phyloP scores from a whole-genome alignment of 2,113 vertebrate genomes.

The Syngnathus scovelli region DNA sequence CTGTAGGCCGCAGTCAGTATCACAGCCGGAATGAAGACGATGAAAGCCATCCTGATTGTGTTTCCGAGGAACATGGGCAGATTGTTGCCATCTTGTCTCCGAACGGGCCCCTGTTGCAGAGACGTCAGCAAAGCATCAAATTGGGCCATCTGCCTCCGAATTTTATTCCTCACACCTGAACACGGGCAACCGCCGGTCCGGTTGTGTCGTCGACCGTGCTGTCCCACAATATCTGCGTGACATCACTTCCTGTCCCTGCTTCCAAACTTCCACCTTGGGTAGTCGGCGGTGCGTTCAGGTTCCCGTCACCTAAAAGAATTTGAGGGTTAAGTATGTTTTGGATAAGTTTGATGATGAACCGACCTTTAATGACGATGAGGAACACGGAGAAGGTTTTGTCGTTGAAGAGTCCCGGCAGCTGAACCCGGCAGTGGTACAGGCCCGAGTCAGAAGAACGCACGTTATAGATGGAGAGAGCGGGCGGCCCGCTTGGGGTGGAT shows the following conservation, averaged over 20 bases:
- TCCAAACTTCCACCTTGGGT: neutral
- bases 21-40: constrained; percentile 44
- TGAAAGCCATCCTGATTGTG: constrained; percentile 37
- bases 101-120: constrained; percentile 4
- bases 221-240: constrained; percentile 3
- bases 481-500: neutral
- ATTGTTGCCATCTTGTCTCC: constrained; percentile 4
- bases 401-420: constrained; percentile 64
- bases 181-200: constrained; percentile 19
- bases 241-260: constrained; percentile 21
- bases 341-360: constrained; percentile 3
- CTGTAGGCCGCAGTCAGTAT: constrained; percentile 28
- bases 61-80: constrained; percentile 31
- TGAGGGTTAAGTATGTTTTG: too few relatives aligned
- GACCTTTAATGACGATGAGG: constrained; percentile 53
- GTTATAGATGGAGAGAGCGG: constrained; percentile 50
- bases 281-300: constrained; percentile 7
- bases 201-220: neutral
- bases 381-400: constrained; percentile 49
- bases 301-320: neutral
- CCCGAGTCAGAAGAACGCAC: constrained; percentile 42
- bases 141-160: neutral
- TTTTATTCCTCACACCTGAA: constrained; percentile 27
- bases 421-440: constrained; percentile 63
- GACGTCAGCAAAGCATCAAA: neutral